Percentiles rank a stretch among this genome's conserved stretches.
Conservation (phyloP, 2,113 vertebrate species). For the Corythoichthys haematopterus region DNA sequence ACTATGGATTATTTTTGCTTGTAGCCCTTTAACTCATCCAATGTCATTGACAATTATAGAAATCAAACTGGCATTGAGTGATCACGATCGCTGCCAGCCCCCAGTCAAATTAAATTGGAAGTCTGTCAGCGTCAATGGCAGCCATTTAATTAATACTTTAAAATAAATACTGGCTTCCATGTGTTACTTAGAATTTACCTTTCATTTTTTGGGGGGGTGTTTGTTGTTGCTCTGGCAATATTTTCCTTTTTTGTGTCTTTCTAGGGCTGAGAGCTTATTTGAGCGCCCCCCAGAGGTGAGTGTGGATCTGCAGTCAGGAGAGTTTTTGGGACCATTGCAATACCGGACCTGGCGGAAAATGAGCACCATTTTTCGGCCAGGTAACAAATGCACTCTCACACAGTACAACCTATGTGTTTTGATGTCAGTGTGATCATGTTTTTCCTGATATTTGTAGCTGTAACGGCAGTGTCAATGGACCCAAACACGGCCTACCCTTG, state of each 20-base stretch:
- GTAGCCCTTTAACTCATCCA: too few relatives aligned
- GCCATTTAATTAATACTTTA: too few relatives aligned
- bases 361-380: slow-evolving; percentile 57
- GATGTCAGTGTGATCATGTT: background rate
- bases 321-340: slow-evolving; percentile 66
- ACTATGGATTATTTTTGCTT: too few relatives aligned
- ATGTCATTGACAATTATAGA: too few relatives aligned
- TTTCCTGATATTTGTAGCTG: slow-evolving; percentile 29
- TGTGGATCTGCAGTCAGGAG: slow-evolving; percentile 53
- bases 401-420: background rate
- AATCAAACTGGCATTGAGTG: too few relatives aligned
- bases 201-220: background rate
- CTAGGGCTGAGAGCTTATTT: slow-evolving; percentile 60
- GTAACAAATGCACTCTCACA: slow-evolving; percentile 33
- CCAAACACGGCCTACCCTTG: slow-evolving; percentile 79
- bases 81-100: too few relatives aligned
- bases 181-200: background rate
- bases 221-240: background rate
- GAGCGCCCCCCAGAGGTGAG: slow-evolving; percentile 46
- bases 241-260: background rate
- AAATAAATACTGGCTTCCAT: background rate
- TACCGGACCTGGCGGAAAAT: slow-evolving; percentile 70
- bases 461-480: slow-evolving; percentile 69
- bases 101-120: too few relatives aligned
- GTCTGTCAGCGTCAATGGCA: too few relatives aligned